phyloP scores from a whole-genome alignment of 2,888 invertebrate genomes.

The Nomada fucata region DNA sequence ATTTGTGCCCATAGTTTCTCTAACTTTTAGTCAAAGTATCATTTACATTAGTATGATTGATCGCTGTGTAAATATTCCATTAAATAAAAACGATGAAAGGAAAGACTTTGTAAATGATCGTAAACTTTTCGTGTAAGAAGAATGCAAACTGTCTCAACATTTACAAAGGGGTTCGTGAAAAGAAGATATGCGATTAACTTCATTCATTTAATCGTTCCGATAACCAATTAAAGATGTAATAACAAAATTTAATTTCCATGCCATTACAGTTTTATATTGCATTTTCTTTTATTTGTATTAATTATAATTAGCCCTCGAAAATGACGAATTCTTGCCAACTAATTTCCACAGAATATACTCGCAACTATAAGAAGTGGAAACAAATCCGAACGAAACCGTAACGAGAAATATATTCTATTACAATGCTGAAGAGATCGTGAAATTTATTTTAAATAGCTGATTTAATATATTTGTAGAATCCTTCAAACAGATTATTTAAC shows the following conservation, averaged over 20 bases:
- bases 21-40: no score
- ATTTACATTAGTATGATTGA: not conserved
- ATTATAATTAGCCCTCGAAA: not conserved
- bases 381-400: conserved; percentile 61
- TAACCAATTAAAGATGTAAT: conserved; percentile 9
- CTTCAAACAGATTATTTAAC: conserved; percentile 62
- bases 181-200: not conserved
- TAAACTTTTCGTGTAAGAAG: not conserved
- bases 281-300: not conserved
- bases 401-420: conserved; percentile 33
- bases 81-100: not conserved
- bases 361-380: conserved; percentile 66
- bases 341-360: conserved; percentile 72
- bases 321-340: conserved; percentile 53
- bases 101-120: not conserved
- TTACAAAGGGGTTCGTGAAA: not conserved
- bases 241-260: not conserved
- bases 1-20: not conserved
- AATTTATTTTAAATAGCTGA: not conserved
- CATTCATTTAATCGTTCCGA: not conserved
- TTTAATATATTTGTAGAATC: conserved; percentile 16
- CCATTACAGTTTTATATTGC: not conserved
- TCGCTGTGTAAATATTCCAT: not conserved
- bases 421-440: not conserved
- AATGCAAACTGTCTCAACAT: not conserved